Evolutionary conservation across 2,113 vertebrate species (phyloP).

Genomic region (Sminthopsis crassicaudata): DNA sequence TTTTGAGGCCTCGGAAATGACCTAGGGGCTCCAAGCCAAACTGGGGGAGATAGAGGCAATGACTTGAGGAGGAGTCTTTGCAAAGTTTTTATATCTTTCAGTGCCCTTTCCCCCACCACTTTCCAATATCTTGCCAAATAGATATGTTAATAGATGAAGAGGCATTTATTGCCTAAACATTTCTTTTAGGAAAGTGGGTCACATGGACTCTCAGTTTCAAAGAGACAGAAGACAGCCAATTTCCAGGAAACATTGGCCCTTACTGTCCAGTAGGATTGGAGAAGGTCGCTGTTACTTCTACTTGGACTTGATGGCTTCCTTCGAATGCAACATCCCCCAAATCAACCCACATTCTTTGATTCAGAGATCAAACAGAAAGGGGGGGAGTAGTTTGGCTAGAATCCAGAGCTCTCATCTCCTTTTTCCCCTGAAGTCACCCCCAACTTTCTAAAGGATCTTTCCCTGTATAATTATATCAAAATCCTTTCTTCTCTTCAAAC

Average conservation of each 20-base stretch:
- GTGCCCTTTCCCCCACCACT: slow-evolving; percentile 48
- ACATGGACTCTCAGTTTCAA: slow-evolving; percentile 50
- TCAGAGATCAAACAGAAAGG: slow-evolving; percentile 4
- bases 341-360: slow-evolving; percentile 14
- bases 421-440: neutral
- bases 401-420: slow-evolving; percentile 60
- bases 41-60: slow-evolving; percentile 4
- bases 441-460: slow-evolving; percentile 43
- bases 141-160: slow-evolving; percentile 36
- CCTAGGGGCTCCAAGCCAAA: neutral
- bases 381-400: neutral
- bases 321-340: slow-evolving; percentile 21
- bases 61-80: slow-evolving; percentile 34
- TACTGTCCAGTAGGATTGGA: slow-evolving; percentile 48
- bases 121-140: slow-evolving; percentile 57
- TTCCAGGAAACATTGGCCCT: slow-evolving; percentile 38
- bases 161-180: slow-evolving; percentile 43
- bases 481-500: neutral
- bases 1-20: slow-evolving; percentile 41
- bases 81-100: slow-evolving; percentile 63
- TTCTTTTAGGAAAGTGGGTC: slow-evolving; percentile 52
- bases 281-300: slow-evolving; percentile 8
- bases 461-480: neutral
- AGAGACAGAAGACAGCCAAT: slow-evolving; percentile 53
- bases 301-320: slow-evolving; percentile 72